Base-by-base conservation (phyloP, 2,888 invertebrate species). In the Platycnemis pennipes region DNA sequence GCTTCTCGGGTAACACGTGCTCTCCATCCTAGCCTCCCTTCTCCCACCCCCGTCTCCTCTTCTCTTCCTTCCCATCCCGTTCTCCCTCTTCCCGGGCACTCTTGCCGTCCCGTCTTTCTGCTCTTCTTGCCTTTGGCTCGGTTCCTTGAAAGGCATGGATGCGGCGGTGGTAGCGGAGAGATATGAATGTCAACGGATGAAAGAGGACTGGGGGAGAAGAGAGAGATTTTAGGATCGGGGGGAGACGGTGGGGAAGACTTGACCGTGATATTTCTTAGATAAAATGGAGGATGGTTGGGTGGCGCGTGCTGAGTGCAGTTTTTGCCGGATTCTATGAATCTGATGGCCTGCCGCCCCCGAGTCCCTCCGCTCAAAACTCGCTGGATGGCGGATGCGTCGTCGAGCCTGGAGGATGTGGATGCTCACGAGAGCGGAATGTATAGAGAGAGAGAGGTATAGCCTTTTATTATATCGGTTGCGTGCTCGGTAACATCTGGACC, bases 401-500 rank as follows among this genome's bases (percentile, higher is more conserved):
- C 0, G 77, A 37, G 77, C 77, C 13, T 31, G 77, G 26, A 13
- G 77, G 77, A 13, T 19, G 69, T 8, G 69, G 69, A 0, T 63
- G 2, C 77, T 31, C 37, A 37, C 37, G 13, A 26, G n/a, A 4
- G 69, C 31, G 31, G 7, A 2, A 31, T 56, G 77, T 31, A 77
- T 37, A 77, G 11, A 77, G 77, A 37, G 77, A n/a, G 77, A 77
- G 37, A 77, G 63, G 63, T 37, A 77, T 16, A 11, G 77, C 37
- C 77, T 77, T 77, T 77, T 77, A n/a, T n/a, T n/a, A 77, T 77
- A 77, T 77, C 77, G 77, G 77, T 77, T 77, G 77, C 77, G 77
- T 77, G 77, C 77, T 77, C 37, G 31, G 77, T 77, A 77, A 77
- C 77, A 77, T 77, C 77, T 77, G 77, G 77, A 77, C 77, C 4